phyloP scores from a whole-genome alignment of 35 echinoderm and acorn worm genomes.

The Lytechinus variegatus region DNA sequence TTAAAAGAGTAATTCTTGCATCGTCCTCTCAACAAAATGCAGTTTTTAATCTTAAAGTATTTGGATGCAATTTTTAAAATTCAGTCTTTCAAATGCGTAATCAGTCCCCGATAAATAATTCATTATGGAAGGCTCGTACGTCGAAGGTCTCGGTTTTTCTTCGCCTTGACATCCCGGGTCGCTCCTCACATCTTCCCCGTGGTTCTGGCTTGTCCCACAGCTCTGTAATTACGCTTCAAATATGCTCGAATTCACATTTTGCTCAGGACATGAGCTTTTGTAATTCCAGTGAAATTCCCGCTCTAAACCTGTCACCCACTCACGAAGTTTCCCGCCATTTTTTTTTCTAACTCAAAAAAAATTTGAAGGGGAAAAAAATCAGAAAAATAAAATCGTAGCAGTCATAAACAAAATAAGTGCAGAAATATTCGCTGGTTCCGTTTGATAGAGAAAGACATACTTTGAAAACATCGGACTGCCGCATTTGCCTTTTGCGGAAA shows the following conservation, averaged over 20 bases:
- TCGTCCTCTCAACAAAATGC: not conserved
- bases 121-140: not conserved
- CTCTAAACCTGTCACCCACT: not conserved
- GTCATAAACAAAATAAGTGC: not conserved
- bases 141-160: not conserved
- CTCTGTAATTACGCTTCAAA: not conserved
- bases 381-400: not conserved
- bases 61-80: not conserved
- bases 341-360: not conserved
- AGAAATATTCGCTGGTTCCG: not conserved
- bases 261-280: not conserved
- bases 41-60: not conserved
- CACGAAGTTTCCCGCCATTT: not conserved
- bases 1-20: not conserved
- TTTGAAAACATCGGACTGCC: not conserved
- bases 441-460: not conserved
- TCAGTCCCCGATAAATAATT: not conserved
- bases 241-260: not conserved
- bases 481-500: slow-evolving; percentile 9
- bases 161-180: not conserved
- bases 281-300: not conserved
- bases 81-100: too few relatives aligned
- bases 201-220: not conserved
- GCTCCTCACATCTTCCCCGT: not conserved
- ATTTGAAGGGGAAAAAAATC: not conserved